Percentiles rank a stretch among this genome's conserved stretches.
These are phyloP conservation scores for Aporophyla lueneburgensis DNA, from an alignment of 2,888 invertebrate genomes.

Conservation along the genomic window DNA sequence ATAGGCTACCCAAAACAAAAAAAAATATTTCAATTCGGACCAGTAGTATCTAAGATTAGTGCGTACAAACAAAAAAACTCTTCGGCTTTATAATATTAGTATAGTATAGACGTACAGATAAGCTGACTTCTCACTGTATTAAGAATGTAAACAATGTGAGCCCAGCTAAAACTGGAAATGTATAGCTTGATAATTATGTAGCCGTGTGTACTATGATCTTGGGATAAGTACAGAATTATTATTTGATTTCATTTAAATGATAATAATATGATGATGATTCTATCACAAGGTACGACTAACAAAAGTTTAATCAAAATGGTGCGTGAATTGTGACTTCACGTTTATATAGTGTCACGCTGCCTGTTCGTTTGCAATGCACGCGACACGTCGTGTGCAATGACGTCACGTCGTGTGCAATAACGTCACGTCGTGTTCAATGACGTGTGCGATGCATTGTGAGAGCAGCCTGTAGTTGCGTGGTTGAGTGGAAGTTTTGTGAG, in stretches of 20 bases:
- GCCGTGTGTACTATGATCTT: too few relatives aligned
- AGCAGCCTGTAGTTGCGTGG: conserved; percentile 19
- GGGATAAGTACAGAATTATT: too few relatives aligned
- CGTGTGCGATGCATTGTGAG: conserved; percentile 41
- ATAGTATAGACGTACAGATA: too few relatives aligned
- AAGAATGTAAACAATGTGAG: too few relatives aligned
- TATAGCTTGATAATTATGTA: too few relatives aligned
- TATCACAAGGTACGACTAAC: not conserved
- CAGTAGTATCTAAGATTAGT: too few relatives aligned
- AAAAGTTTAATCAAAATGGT: conserved; percentile 12
- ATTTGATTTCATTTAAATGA: not conserved
- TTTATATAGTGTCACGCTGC: conserved; percentile 53
- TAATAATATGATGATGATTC: not conserved
- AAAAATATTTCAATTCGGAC: too few relatives aligned
- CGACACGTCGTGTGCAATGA: conserved; percentile 46
- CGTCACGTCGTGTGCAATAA: conserved; percentile 39
- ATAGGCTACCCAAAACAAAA: too few relatives aligned
- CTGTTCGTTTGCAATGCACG: conserved; percentile 39
- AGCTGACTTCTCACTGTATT: too few relatives aligned
- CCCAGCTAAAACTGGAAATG: too few relatives aligned
- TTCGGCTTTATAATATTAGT: too few relatives aligned
- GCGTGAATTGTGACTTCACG: conserved; percentile 9
- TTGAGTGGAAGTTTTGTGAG: conserved; percentile 27
- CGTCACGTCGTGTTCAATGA: conserved; percentile 53
- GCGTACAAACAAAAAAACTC: too few relatives aligned